A percentile compares a stretch with the other conserved stretches of the same genome.
These are phyloP conservation scores for Fissipunctia ypsillon DNA, from an alignment of 2,888 invertebrate species.

Conservation along the genomic window DNA sequence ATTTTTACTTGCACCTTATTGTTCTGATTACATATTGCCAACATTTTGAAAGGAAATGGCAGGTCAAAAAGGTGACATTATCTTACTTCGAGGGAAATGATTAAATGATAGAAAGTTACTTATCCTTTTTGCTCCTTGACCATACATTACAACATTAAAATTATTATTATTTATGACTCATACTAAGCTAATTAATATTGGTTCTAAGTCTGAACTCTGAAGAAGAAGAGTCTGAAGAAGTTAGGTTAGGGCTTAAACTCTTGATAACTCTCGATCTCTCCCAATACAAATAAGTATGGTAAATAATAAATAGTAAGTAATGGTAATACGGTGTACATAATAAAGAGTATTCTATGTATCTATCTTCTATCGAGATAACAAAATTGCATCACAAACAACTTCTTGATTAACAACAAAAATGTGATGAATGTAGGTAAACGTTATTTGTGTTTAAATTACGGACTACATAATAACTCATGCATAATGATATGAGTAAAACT, in stretches of 20 bases:
- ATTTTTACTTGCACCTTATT: too few species aligned
- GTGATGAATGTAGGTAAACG: background rate
- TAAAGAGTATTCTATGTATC: too few species aligned
- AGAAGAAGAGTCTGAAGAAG: too few species aligned
- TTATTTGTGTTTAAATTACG: background rate
- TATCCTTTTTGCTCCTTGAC: too few species aligned
- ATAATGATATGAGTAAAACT: slow-evolving; percentile 21
- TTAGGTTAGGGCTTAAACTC: background rate
- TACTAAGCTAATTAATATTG: background rate
- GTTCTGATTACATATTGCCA: background rate
- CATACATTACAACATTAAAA: too few species aligned
- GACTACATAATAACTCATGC: background rate
- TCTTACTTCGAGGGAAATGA: background rate
- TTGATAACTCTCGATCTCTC: background rate
- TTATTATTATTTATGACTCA: too few species aligned
- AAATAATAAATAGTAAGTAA: too few species aligned
- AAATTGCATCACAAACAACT: background rate
- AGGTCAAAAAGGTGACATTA: background rate
- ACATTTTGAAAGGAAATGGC: background rate
- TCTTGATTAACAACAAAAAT: background rate
- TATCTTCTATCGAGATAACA: background rate
- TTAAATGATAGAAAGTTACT: background rate
- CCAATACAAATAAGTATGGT: too few species aligned
- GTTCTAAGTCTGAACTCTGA: background rate
- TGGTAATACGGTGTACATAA: too few species aligned